Evolutionary conservation across 37 sponge, comb jelly and placozoan genomes (phyloP), one percentile per base, ranked within the genome.

Genomic region (Crambe crambe): DNA sequence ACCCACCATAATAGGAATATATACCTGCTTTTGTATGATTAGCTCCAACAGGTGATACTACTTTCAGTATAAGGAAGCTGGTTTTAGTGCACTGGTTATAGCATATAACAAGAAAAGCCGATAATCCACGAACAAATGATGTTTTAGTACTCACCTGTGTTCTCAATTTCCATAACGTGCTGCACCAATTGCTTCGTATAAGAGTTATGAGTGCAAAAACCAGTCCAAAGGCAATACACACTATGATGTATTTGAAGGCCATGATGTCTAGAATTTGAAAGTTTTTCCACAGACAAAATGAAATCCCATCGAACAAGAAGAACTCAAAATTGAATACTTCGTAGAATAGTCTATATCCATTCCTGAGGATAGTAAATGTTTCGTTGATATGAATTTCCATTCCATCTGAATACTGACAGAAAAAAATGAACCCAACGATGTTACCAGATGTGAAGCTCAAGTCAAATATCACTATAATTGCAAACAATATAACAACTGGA

Each of bases 211-310:
- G n/a, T 26, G 22, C 63, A 26, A 62, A 6, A 21, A 84, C 60
- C 17, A 83, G 75, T 15, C 64, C 30, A 15, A 84, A 29, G 2
- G 71, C 77, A 68, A 76, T 76, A 2, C 51, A 39, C 2, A 72
- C 37, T 59, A 77, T 84, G 21, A 76, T 72, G 56, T 76, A 84
- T 27, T 56, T 64, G 34, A 76, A 84, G 18, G 85, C 77, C 21
- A 84, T 10, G 0, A 76, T 65, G 40, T 84, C 85, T 5, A 84
- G 68, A 25, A 60, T 68, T 35, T 58, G 51, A 31, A 71, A 70
- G n/a, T 77, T 77, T 4, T 76, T 30, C 77, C 70, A 84, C 21
- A 84, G 43, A 61, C 85, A 84, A 57, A 84, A 84, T 3, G 85
- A 84, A 2, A 84, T 42, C 0, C 17, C 5, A 2, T 76, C 72